A percentile compares a stretch with the other conserved stretches of the same genome.
These are phyloP conservation scores for Deilephila elpenor DNA, from an alignment of 2,888 invertebrate genomes.

Conservation along the genomic window DNA sequence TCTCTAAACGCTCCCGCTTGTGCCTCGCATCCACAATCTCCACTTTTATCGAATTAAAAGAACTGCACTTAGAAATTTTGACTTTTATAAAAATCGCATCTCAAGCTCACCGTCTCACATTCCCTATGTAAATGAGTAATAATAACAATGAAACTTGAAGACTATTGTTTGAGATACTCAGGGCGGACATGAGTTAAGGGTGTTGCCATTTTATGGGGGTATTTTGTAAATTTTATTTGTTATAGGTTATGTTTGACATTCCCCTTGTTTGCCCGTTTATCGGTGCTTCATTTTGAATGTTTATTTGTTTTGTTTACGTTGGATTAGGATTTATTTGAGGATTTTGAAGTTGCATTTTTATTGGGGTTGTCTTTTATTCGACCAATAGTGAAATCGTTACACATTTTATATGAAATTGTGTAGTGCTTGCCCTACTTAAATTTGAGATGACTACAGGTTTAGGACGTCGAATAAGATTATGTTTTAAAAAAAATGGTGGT, in stretches of 20 bases:
- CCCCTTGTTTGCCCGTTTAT: conserved; percentile 2
- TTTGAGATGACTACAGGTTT: no score
- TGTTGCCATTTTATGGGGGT: conserved; percentile 55
- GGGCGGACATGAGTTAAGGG: conserved; percentile 21
- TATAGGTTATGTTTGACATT: conserved; percentile 37
- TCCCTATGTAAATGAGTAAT: conserved; percentile 34
- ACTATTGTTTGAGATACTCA: conserved; percentile 53
- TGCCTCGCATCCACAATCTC: conserved; percentile 14
- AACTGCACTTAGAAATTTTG: conserved; percentile 52
- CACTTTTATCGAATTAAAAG: conserved; percentile 53
- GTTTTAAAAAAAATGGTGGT: no score
- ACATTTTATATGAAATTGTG: no score
- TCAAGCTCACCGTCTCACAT: conserved; percentile 42
- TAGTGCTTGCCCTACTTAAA: no score
- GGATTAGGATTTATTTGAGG: background rate
- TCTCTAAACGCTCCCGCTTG: background rate
- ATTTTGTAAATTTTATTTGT: conserved; percentile 69
- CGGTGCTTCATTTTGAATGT: conserved; percentile 3
- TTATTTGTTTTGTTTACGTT: background rate
- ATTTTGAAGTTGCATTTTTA: background rate
- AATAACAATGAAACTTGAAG: conserved; percentile 59
- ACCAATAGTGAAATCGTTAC: background rate
- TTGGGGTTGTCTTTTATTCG: background rate
- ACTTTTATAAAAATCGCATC: conserved; percentile 73
- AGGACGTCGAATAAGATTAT: no score